These are phyloP conservation scores for Drosophila sp. DNA, from an alignment of 1,140 invertebrate species.

Conservation along the genomic window DNA sequence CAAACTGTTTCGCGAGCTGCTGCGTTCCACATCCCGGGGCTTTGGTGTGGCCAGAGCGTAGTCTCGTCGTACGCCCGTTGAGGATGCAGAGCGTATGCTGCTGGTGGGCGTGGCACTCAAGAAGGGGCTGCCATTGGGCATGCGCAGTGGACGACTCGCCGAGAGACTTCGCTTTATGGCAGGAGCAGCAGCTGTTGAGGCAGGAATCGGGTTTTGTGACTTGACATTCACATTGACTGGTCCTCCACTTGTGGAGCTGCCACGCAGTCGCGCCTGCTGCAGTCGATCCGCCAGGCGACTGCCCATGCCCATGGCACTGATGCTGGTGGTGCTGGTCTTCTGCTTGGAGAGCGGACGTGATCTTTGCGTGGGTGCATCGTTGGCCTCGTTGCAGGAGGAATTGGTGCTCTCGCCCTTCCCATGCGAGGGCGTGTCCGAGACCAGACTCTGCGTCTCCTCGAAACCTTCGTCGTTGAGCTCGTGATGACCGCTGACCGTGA, in stretches of 20 bases:
- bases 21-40: slow-evolving; percentile 86
- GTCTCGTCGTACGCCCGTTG: slow-evolving; percentile 63
- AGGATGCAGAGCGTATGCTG: slow-evolving; percentile 44
- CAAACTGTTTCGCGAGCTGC: slow-evolving; percentile 89
- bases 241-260: slow-evolving; percentile 33
- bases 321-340: slow-evolving; percentile 63
- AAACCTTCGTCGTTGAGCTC: slow-evolving; percentile 94
- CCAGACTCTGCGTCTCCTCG: slow-evolving; percentile 93
- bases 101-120: slow-evolving; percentile 29
- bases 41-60: slow-evolving; percentile 23
- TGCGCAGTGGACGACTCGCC: slow-evolving; percentile 63
- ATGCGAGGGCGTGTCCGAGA: slow-evolving; percentile 93
- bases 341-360: slow-evolving; percentile 61
- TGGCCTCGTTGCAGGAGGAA: slow-evolving; percentile 88
- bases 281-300: slow-evolving; percentile 73
- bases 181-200: slow-evolving; percentile 26
- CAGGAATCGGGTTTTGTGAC: slow-evolving; percentile 62
- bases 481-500: slow-evolving; percentile 85
- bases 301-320: slow-evolving; percentile 70
- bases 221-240: slow-evolving; percentile 30
- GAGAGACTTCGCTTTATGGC: slow-evolving; percentile 60
- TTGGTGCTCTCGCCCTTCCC: slow-evolving; percentile 86
- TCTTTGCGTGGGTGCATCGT: slow-evolving; percentile 59
- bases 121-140: slow-evolving; percentile 71
- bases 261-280: slow-evolving; percentile 63